Evolutionary conservation across 1,140 invertebrate species (phyloP), one percentile per base, ranked within the genome.

Genomic region (Heliconius hermathena): DNA sequence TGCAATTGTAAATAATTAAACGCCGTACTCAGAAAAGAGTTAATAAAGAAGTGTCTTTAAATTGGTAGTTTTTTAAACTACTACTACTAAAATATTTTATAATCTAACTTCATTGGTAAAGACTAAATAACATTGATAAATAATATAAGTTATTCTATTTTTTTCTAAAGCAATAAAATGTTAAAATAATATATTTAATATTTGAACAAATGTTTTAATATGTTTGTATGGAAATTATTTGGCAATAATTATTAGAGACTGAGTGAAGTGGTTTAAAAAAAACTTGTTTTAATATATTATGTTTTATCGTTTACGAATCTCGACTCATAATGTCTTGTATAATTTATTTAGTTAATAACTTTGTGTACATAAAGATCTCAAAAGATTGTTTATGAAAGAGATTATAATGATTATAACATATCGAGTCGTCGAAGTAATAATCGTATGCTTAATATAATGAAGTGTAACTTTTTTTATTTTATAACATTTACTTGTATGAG

Each of bases 301-400:
- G 13, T 66, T 29, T 13, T 29, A 66, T 60, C 52, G 22, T 41
- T 75, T 46, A 76, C 71, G 81, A 82, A 82, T 82, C 81, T 82
- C 78, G 26, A 66, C 74, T 71, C 66, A 60, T 26, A 41, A 66
- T 22, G 33, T 22, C 57, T 52, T 76, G 54, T 33, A 66, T 76
- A 76, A 76, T 76, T n/a, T 66, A 38, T 76, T n/a, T 36, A 66
- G 60, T 29, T 66, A 13, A 41, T 57, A 75, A 75, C n/a, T 29
- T 54, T 38, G 73, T 57, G 72, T 73, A 76, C 6, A 71, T 70
- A 38, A 38, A 76, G 74, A 76, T 76, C 74, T 76, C 74, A 76
- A 49, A 26, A 4, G 36, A 71, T 76, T 76, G 66, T 76, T 76
- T 76, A 70, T 76, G 57, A 9, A 76, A 70, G 60, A 76, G 52